phyloP scores from a whole-genome alignment of 2,113 vertebrate genomes.

The Erythrocercus mccallii region DNA sequence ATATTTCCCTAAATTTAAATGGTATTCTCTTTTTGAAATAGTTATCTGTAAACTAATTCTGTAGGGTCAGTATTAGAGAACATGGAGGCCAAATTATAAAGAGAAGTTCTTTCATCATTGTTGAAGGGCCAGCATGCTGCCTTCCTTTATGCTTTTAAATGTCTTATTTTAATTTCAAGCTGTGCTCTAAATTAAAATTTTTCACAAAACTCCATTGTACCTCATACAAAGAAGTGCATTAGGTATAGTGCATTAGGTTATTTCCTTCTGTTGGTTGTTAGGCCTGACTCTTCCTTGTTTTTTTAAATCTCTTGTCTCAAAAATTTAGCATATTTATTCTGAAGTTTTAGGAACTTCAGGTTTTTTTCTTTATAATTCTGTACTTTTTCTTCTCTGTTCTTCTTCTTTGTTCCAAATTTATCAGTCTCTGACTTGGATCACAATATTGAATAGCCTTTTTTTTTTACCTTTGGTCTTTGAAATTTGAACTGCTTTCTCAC shows the following conservation, averaged over 20 bases:
- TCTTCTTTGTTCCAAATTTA: background rate
- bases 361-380: background rate
- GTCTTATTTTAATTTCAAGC: background rate
- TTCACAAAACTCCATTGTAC: background rate
- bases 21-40: background rate
- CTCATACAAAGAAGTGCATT: background rate
- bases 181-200: background rate
- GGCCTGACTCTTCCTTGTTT: background rate
- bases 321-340: background rate
- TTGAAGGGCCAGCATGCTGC: background rate
- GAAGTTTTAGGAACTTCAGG: background rate
- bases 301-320: background rate
- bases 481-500: background rate
- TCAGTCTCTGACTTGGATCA: background rate
- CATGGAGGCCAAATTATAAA: background rate
- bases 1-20: background rate
- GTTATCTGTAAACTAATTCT: background rate
- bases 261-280: background rate
- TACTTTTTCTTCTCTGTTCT: background rate
- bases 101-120: background rate
- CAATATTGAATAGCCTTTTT: background rate
- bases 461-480: background rate
- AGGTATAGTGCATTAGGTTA: background rate
- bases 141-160: background rate
- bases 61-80: background rate